Evolutionary conservation across 2,113 vertebrate species (phyloP).

Genomic region (Sylvia atricapilla): DNA sequence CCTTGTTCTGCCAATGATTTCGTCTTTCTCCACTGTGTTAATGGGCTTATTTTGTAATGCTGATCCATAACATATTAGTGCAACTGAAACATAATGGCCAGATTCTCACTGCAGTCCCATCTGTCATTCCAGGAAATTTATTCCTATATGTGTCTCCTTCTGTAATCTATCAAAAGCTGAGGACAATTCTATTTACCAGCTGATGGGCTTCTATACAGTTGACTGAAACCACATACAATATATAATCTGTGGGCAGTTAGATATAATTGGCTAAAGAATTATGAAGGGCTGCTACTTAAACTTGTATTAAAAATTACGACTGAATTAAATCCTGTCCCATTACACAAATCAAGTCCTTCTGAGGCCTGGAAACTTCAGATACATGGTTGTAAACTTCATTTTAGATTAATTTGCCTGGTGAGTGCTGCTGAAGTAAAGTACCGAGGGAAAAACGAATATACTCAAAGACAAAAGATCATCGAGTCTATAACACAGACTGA

Average conservation of each 20-base stretch:
- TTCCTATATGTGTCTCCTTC: neutral
- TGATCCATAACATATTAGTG: neutral
- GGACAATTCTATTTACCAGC: neutral
- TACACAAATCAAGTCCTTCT: neutral
- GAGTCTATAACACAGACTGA: neutral
- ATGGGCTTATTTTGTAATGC: neutral
- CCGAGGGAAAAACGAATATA: neutral
- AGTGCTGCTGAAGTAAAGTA: neutral
- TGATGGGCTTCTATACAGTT: neutral
- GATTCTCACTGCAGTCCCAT: neutral
- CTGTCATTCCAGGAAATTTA: neutral
- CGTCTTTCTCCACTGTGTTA: neutral
- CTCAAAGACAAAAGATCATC: neutral
- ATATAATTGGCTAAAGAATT: neutral
- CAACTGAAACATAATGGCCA: neutral
- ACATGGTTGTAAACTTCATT: neutral
- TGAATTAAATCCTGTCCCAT: neutral
- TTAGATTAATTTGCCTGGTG: neutral
- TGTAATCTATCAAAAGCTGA: neutral
- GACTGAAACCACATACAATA: neutral
- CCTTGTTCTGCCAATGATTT: neutral
- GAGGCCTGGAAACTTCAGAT: neutral
- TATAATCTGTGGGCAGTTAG: neutral
- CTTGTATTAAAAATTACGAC: neutral
- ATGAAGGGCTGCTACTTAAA: neutral